Evolutionary conservation across 2,113 vertebrate species (phyloP), one percentile per base, ranked within the genome.

Genomic region (Stomatorhinus ivindoensis): DNA sequence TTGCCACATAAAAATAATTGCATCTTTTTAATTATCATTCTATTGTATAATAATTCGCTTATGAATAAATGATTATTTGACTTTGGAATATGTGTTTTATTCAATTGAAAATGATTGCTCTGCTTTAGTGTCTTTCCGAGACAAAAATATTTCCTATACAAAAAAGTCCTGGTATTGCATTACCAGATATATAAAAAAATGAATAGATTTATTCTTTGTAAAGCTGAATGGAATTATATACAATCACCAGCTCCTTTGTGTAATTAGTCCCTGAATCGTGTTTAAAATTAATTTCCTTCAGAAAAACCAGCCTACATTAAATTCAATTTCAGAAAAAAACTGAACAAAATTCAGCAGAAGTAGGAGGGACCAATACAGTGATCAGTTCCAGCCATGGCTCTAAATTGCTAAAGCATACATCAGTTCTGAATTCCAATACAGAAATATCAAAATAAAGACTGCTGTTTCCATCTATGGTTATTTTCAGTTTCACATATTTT

Each of bases 401-500:
- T 93, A 91, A 89, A 93, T 94, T 94, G 93, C 94, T 39, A 76
- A 76, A 39, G 15, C 35, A 76, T 76, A 42, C 35, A 19, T 17
- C 69, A 76, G 69, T 76, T 76, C 69, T 76, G 35, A 76, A 76
- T 39, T 76, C 69, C 35, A 95, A 94, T 90, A 93, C 92, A 93
- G 90, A 93, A 44, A 89, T 91, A 92, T 94, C 93, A 94, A 91
- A 94, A 91, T 91, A 94, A 93, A 90, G 92, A 92, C 91, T 91
- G 92, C 94, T 95, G 93, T 13, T 95, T 95, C 94, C 94, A 94
- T 93, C 95, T 94, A 91, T 93, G 93, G 93, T 95, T 93, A 94
- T 95, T 95, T 95, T 95, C 94, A 94, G 95, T 95, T 94, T 93
- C 93, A 95, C 92, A 90, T 92, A 93, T 93, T 93, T 94, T 91